Evolutionary conservation across 1,140 invertebrate genomes (phyloP), one percentile per base, ranked within the genome.

Genomic region (Drosophila burlai): DNA sequence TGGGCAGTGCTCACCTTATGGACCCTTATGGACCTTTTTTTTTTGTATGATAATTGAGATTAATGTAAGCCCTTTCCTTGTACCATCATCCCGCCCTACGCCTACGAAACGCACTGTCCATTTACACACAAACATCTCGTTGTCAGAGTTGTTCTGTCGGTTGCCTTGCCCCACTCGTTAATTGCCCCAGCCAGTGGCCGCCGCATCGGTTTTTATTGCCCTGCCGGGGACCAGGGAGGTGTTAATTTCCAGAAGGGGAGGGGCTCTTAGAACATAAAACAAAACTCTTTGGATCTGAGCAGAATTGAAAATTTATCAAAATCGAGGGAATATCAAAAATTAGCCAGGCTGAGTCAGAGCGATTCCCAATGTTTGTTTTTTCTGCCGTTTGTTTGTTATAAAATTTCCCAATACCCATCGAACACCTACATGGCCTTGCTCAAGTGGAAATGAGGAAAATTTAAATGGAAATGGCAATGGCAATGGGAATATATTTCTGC

Each of bases 201-300:
- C 73, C 74, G 64, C 74, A 64, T 72, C 83, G 47, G 68, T 68
- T 82, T 86, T 85, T 82, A 85, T 82, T 21, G 69, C 68, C 67
- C 52, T 62, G 40, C 54, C 38, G 63, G 62, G 58, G 45, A 73
- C 43, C 60, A 67, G 45, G 42, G 46, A 84, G 73, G 81, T 84
- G 82, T 77, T 84, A 77, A 85, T 78, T 62, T 49, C 7, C 15
- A 16, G 11, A 38, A 50, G 13, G 34, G 34, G 40, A 15, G 47
- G n/a, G 29, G 2, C 16, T 42, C 9, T 46, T 4, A 36, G 46
- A 55, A 42, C 46, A 74, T 61, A 43, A 71, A 72, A 72, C 40
- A 29, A 31, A 24, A 52, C 65, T 73, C 29, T 57, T 34, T 31
- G 4, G 45, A 13, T 43, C 7, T 42, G 50, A 61, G 24, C 11